Base-by-base conservation (phyloP, 2,113 vertebrate species). In the Scytalopus superciliaris region DNA sequence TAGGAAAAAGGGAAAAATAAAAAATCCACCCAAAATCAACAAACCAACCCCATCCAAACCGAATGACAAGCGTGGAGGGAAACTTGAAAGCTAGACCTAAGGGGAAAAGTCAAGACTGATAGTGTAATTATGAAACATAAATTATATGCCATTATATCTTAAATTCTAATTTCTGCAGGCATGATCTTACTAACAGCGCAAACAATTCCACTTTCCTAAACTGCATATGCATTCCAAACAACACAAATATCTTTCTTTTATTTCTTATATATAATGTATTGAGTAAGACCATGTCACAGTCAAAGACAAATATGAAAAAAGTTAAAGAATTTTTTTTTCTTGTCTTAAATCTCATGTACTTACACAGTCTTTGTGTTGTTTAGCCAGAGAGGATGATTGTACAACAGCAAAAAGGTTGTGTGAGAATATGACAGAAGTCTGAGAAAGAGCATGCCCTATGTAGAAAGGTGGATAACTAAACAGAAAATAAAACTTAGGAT, bases 271-370 rank as follows among this genome's bases (percentile, higher is more conserved):
- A 8, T 30, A 63, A 56, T 3, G 0, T 23, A 24, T 37, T 52
- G 73, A 35, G 9, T n/a, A 60, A 50, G 45, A 50, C 1, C 3
- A 35, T 19, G 22, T 31, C 25, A 55, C 15, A 70, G 21, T 37
- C 27, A 73, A 84, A 83, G 3, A 39, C 66, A 85, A 72, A 66
- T 4, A 47, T 66, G 5, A n/a, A 85, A 44, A 76, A 78, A 2
- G 13, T 5, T 44, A n/a, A 70, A 57, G 14, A 0, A 33, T 15
- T 1, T 0, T n/a, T 25, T 33, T 37, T 79, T 50, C 4, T 56
- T 53, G 47, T 31, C 19, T 44, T 31, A 24, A 67, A 30, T 66
- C n/a, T 77, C 11, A 47, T 44, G 2, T 5, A 33, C 11, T 69
- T 59, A 22, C 3, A 10, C 5, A 66, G 9, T 35, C 37, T 70